Evolutionary conservation across 2,113 vertebrate genomes (phyloP).

Genomic region (Trematomus loennbergii): DNA sequence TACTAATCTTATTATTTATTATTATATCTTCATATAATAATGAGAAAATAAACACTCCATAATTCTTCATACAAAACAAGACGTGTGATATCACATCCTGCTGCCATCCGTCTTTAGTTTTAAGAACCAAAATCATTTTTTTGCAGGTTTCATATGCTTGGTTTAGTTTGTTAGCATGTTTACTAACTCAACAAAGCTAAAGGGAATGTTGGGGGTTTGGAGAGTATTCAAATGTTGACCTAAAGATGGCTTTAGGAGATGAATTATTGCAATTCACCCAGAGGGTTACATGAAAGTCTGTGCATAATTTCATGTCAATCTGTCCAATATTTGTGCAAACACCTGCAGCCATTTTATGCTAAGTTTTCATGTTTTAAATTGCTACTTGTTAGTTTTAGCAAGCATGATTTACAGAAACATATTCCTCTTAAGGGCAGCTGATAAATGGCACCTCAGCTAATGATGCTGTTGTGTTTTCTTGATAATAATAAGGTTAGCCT

Average conservation of each 20-base stretch:
- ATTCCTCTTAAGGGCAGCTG: background rate
- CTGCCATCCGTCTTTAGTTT: too few relatives aligned
- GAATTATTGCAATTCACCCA: too few relatives aligned
- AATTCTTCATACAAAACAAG: background rate
- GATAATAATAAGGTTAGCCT: background rate
- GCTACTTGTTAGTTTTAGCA: background rate
- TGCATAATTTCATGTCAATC: too few relatives aligned
- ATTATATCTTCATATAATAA: background rate
- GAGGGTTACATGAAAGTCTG: too few relatives aligned
- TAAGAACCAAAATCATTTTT: too few relatives aligned
- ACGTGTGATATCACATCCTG: background rate
- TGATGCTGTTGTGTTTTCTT: background rate
- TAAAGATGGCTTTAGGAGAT: too few relatives aligned
- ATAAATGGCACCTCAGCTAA: background rate
- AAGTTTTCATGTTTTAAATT: background rate
- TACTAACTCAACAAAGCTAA: too few relatives aligned
- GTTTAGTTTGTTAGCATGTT: too few relatives aligned
- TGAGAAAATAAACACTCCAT: too few relatives aligned
- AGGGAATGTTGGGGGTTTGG: too few relatives aligned
- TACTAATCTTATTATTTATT: background rate
- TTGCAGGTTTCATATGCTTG: too few relatives aligned
- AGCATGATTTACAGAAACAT: background rate
- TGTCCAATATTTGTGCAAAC: background rate
- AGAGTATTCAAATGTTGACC: too few relatives aligned
- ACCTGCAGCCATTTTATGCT: background rate